These are phyloP conservation scores for Drosophila niveifrons DNA, from an alignment of 2,888 invertebrate species.

Conservation along the genomic window DNA sequence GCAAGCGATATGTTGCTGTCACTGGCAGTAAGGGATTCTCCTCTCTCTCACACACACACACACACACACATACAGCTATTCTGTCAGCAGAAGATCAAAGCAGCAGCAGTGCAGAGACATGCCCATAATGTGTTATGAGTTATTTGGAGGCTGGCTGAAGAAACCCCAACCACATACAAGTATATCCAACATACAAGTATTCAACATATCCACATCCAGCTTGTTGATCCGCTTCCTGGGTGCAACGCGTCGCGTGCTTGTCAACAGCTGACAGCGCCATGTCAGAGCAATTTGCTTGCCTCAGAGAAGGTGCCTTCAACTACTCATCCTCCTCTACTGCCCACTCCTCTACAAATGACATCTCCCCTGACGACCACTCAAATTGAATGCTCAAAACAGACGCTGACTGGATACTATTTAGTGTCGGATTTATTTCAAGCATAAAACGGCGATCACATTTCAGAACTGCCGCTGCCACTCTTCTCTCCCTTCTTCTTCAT, in stretches of 20 bases:
- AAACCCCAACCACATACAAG: conserved; percentile 23
- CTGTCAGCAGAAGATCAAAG: conserved; percentile 82
- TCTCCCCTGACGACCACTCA: conserved; percentile 64
- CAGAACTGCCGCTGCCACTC: conserved; percentile 49
- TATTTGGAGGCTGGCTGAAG: conserved; percentile 59
- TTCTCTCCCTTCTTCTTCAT: neutral
- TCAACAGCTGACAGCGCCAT: conserved; percentile 83
- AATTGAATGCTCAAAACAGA: conserved; percentile 64
- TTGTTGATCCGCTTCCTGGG: conserved; percentile 69
- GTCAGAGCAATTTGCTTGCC: conserved; percentile 82
- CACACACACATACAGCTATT: neutral
- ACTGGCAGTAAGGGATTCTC: conserved; percentile 66
- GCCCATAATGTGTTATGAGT: conserved; percentile 76
- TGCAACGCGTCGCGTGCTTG: conserved; percentile 69
- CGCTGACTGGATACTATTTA: conserved; percentile 65
- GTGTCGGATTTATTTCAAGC: conserved; percentile 79
- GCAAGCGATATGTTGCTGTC: conserved; percentile 81
- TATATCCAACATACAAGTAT: conserved; percentile 1
- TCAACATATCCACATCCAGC: conserved; percentile 8
- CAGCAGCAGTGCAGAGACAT: conserved; percentile 39
- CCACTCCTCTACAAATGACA: conserved; percentile 57
- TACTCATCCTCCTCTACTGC: conserved; percentile 12
- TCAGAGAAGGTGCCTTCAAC: conserved; percentile 44
- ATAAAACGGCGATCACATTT: conserved; percentile 84
- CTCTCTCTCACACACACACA: conserved; percentile 45